Evolutionary conservation across 2,888 invertebrate genomes (phyloP), one percentile per base, ranked within the genome.

Genomic region (Cheilosia vernalis): DNA sequence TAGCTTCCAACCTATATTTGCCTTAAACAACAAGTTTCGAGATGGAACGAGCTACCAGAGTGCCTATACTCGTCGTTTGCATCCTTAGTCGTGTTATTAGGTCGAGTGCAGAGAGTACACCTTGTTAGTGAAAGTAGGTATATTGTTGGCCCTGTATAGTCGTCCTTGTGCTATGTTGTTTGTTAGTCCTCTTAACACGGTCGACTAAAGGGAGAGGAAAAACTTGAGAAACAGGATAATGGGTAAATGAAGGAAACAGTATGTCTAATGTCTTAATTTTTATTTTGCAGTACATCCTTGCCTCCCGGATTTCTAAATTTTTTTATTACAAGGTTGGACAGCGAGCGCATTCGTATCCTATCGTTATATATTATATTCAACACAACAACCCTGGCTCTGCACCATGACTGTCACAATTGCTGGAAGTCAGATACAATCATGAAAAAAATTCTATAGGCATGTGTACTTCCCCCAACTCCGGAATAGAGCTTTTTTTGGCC

Each of bases 31-130:
- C 15, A 78, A 9, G 49, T 33, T 56, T 56, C 40, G 21, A 40
- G 17, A 55, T 19, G 40, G 30, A 13, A 21, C 55, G 10, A 51
- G 30, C 30, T 58, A 33, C 27, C 19, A 13, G 9, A 27, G 49
- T 51, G 47, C 64, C 40, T 51, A 56, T 70, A 56, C 58, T n/a
- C 49, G 27, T 49, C 42, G 79, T 72, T 72, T 64, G 79, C 72
- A 72, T 80, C 80, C 64, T 67, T 37, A 73, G 73, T 73, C 80
- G 19, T 80, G 60, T 66, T 80, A 73, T 80, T 80, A 73, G 73
- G 80, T 80, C 80, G 80, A 80, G 80, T 80, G 80, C 61, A 80
- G 73, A 44, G 73, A 73, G 66, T 80, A 80, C 73, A 80, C 67
- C 80, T 73, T 66, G 80, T 80, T 80, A 80, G 80, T 80, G 80